Percentiles rank a stretch among this genome's conserved stretches.
phyloP scores from a whole-genome alignment of 2,888 invertebrate species.

The Cantharis rustica region DNA sequence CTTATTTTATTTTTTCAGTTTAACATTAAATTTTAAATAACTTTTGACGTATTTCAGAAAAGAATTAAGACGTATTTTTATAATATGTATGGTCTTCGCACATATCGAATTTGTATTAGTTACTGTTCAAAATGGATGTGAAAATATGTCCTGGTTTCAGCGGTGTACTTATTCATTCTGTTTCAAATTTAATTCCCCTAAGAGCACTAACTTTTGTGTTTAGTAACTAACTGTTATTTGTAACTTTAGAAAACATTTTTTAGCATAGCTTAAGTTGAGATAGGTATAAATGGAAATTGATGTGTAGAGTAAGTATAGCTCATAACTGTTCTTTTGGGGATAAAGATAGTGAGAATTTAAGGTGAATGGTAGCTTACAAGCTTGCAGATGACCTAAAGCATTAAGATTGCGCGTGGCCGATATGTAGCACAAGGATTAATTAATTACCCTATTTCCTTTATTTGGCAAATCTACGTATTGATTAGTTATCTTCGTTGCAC shows the following conservation, averaged over 20 bases:
- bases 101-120: background rate
- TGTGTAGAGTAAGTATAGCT: slow-evolving; percentile 21
- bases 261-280: slow-evolving; percentile 9
- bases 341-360: slow-evolving; percentile 30
- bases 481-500: slow-evolving; percentile 12
- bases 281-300: slow-evolving; percentile 22
- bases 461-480: slow-evolving; percentile 12
- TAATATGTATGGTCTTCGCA: background rate
- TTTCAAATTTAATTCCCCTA: background rate
- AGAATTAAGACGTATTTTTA: background rate
- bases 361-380: slow-evolving; percentile 25
- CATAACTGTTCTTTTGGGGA: slow-evolving; percentile 25
- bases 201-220: background rate
- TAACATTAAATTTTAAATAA: background rate
- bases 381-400: slow-evolving; percentile 34
- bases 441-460: slow-evolving; percentile 31
- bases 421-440: slow-evolving; percentile 35
- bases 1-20: background rate
- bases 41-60: background rate
- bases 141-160: background rate
- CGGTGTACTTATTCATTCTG: background rate
- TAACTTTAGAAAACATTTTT: slow-evolving; percentile 3
- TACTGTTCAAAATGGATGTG: background rate
- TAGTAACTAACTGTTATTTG: slow-evolving; percentile 4
- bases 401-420: slow-evolving; percentile 47